A percentile compares a stretch with the other conserved stretches of the same genome.
phyloP scores from a whole-genome alignment of 2,888 invertebrate species.

The Gasteruption jaculator region DNA sequence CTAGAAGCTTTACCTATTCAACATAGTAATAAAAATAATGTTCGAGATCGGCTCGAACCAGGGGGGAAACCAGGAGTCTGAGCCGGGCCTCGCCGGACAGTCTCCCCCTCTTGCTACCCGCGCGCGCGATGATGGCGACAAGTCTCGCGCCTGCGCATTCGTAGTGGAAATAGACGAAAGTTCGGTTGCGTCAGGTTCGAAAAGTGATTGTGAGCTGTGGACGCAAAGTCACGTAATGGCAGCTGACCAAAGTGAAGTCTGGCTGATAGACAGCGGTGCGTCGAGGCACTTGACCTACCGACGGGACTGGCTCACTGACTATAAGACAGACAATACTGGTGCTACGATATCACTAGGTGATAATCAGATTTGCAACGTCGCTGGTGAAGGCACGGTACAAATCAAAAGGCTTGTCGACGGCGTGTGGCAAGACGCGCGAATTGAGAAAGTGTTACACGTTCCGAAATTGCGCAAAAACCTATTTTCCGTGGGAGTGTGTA shows the following conservation, averaged over 20 bases:
- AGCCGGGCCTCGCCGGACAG: no score
- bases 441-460: conserved; percentile 26
- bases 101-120: no score
- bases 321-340: conserved; percentile 10
- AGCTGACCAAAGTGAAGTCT: conserved; percentile 19
- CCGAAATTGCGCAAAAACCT: conserved; percentile 25
- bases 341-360: conserved; percentile 21
- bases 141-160: conserved; percentile 14
- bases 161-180: conserved; percentile 11
- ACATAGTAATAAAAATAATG: no score
- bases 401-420: conserved; percentile 19
- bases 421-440: conserved; percentile 18
- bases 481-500: conserved; percentile 23
- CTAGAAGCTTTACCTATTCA: no score
- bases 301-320: conserved; percentile 23
- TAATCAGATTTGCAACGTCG: conserved; percentile 21
- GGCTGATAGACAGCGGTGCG: conserved; percentile 25
- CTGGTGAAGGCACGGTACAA: conserved; percentile 22
- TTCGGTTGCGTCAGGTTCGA: conserved; percentile 8
- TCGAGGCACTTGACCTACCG: conserved; percentile 21
- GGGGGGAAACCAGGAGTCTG: no score
- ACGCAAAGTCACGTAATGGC: conserved; percentile 12
- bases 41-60: no score
- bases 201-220: conserved; percentile 9
- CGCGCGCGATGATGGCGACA: conserved; percentile 10